Base-by-base conservation (phyloP, 1,140 invertebrate species). In the Limonius californicus region DNA sequence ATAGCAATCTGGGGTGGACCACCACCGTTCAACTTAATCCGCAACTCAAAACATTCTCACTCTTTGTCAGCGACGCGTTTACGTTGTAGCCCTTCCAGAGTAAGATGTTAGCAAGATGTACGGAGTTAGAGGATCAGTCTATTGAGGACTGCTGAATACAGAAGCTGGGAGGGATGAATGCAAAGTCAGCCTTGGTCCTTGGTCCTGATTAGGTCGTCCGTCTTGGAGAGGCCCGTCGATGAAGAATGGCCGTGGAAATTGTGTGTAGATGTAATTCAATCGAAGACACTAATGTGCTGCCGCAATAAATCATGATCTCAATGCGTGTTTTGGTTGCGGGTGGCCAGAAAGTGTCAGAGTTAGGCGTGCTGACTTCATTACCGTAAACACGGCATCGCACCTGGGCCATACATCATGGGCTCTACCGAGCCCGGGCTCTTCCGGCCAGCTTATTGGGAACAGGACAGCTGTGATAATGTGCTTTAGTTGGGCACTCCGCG, bases 361-460 rank as follows among this genome's bases (percentile, higher is more conserved):
- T 68, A 68, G 67, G 67, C 59, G 64, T 66, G 67, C 64, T 68
- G 64, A 68, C 67, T 68, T 68, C 64, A 68, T 68, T 68, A 68
- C 67, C 19, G 59, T 63, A 63, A 65, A 68, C 64, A 58, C 60
- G 54, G 43, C 57, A 50, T 59, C 61, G 62, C 67, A 68, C 67
- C 67, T 68, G 67, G 67, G 23, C 62, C 59, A 65, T 68, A 68
- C 55, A 68, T 68, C 67, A 68, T 50, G 53, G 23, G 20, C 21
- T 15, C 42, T 21, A 19, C 30, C 3, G 59, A 61, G 42, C 47
- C 45, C 43, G 32, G 55, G 61, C 59, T 58, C 64, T 66, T 66
- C 64, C 64, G 64, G 64, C 54, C 45, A 21, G 12, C 54, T 55
- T 32, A 59, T 57, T 59, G 56, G 64, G 56, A 61, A 63, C 61